A percentile compares a stretch with the other conserved stretches of the same genome.
These are phyloP conservation scores for Drosophila longiperda DNA, from an alignment of 2,888 invertebrate species.

Conservation along the genomic window DNA sequence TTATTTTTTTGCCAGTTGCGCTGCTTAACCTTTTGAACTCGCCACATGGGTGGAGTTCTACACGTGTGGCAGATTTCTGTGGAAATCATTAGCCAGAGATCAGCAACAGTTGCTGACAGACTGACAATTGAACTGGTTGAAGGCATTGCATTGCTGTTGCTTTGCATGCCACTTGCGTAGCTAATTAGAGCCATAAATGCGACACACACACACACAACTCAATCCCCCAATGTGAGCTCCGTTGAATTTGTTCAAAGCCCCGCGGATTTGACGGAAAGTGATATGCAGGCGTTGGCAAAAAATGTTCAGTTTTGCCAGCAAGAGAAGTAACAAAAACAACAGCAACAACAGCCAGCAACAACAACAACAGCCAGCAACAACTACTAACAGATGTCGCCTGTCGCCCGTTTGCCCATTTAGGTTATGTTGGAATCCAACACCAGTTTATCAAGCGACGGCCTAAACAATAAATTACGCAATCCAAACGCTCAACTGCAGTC, in stretches of 20 bases:
- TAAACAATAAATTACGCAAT: slow-evolving; percentile 84
- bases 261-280: slow-evolving; percentile 76
- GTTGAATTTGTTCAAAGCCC: slow-evolving; percentile 62
- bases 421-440: slow-evolving; percentile 72
- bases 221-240: slow-evolving; percentile 57
- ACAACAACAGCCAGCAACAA: slow-evolving; percentile 37
- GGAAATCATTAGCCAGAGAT: slow-evolving; percentile 68
- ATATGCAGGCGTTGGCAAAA: slow-evolving; percentile 79
- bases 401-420: slow-evolving; percentile 72
- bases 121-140: slow-evolving; percentile 1
- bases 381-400: slow-evolving; percentile 66
- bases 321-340: slow-evolving; percentile 30
- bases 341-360: slow-evolving; percentile 9
- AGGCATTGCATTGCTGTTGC: slow-evolving; percentile 17
- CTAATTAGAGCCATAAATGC: slow-evolving; percentile 83
- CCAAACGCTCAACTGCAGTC: slow-evolving; percentile 82
- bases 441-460: slow-evolving; percentile 78
- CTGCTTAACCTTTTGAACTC: slow-evolving; percentile 82
- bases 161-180: slow-evolving; percentile 83
- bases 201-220: slow-evolving; percentile 38
- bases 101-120: slow-evolving; percentile 35
- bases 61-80: slow-evolving; percentile 54
- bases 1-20: slow-evolving; percentile 16
- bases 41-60: slow-evolving; percentile 54
- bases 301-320: slow-evolving; percentile 45